Evolutionary conservation across 2,797 vertebrate genomes (phyloP).

Genomic region (Eospalax fontanierii): DNA sequence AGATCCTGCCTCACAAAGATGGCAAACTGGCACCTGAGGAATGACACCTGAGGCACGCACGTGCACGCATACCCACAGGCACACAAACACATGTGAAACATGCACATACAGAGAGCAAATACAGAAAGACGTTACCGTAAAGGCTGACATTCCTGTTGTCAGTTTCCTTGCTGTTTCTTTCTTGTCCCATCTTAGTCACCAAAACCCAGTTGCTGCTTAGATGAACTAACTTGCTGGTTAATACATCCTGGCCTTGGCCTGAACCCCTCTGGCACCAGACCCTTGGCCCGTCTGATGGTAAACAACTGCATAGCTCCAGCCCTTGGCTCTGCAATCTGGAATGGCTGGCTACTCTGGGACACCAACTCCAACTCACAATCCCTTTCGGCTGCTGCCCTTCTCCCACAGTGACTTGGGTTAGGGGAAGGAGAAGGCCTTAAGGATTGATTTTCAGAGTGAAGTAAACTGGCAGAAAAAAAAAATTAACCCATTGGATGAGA

Average conservation of each 20-base stretch:
- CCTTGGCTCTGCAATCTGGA: neutral
- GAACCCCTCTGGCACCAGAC: neutral
- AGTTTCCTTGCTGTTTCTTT: conserved; percentile 12
- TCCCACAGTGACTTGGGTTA: neutral
- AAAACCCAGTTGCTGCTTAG: conserved; percentile 41
- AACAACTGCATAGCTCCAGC: neutral
- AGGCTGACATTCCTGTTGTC: neutral
- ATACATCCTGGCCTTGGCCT: neutral
- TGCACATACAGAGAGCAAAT: neutral
- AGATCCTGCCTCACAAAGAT: neutral
- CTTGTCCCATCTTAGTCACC: conserved; percentile 9
- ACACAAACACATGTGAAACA: neutral
- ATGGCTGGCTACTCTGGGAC: neutral
- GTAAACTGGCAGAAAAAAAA: neutral
- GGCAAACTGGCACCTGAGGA: neutral
- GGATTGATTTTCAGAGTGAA: neutral
- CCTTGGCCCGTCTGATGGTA: neutral
- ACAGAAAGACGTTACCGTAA: neutral
- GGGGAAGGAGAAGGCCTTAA: neutral
- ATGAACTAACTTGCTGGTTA: conserved; percentile 34
- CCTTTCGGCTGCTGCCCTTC: neutral
- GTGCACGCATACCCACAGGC: neutral
- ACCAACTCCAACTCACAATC: neutral
- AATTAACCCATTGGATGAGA: neutral
- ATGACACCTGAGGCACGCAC: neutral